These are phyloP conservation scores for Macropus fuliginosus DNA, from an alignment of 2,797 vertebrate genomes.

Conservation along the genomic window DNA sequence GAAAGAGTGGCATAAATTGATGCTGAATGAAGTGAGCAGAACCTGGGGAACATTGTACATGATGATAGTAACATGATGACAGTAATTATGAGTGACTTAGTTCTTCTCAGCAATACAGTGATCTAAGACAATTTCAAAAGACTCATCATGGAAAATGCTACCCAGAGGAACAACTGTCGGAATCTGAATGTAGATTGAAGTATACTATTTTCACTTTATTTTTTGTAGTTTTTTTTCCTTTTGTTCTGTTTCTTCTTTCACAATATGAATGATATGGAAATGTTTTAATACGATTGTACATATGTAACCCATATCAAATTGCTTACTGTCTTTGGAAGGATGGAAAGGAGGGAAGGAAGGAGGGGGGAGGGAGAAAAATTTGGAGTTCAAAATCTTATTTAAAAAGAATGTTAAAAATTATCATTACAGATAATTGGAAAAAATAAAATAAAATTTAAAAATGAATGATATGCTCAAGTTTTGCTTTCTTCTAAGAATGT, in stretches of 20 bases:
- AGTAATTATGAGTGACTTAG: not conserved
- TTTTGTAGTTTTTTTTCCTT: not conserved
- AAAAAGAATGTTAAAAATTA: not conserved
- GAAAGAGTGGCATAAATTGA: not conserved
- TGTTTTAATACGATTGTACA: not conserved
- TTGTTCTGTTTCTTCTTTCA: not conserved
- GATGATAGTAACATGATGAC: not conserved
- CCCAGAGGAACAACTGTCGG: not conserved
- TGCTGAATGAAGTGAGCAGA: not conserved
- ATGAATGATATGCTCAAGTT: not conserved
- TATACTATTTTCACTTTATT: not conserved
- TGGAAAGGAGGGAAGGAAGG: not conserved
- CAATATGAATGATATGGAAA: not conserved
- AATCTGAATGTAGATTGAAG: not conserved
- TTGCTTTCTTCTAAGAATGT: not conserved
- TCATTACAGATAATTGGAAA: not conserved
- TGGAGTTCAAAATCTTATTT: not conserved
- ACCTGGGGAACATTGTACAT: not conserved
- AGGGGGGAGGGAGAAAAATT: not conserved
- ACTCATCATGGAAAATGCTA: not conserved
- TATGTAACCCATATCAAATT: not conserved
- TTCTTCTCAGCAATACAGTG: not conserved
- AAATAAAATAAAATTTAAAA: not conserved
- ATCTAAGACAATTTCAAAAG: not conserved
- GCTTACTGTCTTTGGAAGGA: not conserved